phyloP scores from a whole-genome alignment of 2,797 vertebrate species.

The Micrastur ruficollis region DNA sequence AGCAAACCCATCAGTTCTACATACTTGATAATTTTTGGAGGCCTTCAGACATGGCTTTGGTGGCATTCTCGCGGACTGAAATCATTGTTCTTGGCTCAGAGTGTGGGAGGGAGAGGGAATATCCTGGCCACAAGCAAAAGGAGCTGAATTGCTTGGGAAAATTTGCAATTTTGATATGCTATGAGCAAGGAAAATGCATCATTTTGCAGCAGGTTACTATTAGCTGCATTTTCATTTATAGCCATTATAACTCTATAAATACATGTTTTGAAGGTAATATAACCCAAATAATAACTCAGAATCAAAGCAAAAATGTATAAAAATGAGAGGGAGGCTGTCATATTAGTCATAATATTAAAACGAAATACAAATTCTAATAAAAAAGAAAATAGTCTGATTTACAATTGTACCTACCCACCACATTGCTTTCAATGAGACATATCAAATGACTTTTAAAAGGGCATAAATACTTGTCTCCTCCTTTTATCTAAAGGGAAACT shows the following conservation, averaged over 20 bases:
- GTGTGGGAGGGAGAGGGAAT: background rate
- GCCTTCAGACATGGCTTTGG: background rate
- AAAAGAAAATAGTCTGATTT: background rate
- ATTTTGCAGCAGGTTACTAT: background rate
- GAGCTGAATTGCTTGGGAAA: background rate
- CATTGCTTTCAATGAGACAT: accelerated
- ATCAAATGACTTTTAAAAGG: background rate
- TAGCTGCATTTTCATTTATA: background rate
- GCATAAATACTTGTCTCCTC: background rate
- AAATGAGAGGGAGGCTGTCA: background rate
- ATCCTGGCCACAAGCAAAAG: background rate
- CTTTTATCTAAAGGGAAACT: background rate
- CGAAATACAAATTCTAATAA: background rate
- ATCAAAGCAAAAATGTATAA: background rate
- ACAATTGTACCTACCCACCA: no score
- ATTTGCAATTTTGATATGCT: background rate
- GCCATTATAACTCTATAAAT: background rate
- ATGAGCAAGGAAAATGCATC: background rate
- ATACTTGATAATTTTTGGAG: background rate
- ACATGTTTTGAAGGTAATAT: background rate
- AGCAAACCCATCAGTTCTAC: background rate
- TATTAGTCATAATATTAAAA: background rate
- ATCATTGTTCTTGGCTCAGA: background rate
- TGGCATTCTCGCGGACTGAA: accelerated
- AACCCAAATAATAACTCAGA: background rate